Evolutionary conservation across 2,888 invertebrate species (phyloP).

Genomic region (Stratiomys singularior): DNA sequence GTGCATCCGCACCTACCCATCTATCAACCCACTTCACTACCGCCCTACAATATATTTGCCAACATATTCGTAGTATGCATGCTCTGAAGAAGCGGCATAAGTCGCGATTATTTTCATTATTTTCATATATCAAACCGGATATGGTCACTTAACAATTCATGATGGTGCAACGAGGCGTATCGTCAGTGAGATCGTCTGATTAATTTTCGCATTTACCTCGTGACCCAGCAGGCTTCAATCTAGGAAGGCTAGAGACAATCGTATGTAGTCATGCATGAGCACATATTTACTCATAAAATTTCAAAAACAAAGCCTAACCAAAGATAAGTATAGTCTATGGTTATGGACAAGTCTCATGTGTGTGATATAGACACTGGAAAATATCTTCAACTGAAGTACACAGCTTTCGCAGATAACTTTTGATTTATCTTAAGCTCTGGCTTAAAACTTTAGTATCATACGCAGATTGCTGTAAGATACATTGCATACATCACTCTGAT

Average conservation of each 20-base stretch:
- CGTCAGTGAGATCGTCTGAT: slow-evolving; percentile 29
- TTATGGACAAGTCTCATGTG: too few species aligned
- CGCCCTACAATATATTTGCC: not conserved
- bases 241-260: not conserved
- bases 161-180: slow-evolving; percentile 13
- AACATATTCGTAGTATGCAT: not conserved
- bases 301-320: not conserved
- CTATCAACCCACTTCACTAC: not conserved
- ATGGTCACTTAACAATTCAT: slow-evolving; percentile 41
- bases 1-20: not conserved
- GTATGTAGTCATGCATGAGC: not conserved
- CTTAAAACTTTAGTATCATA: not conserved
- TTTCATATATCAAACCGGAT: slow-evolving; percentile 40
- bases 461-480: not conserved
- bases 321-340: too few species aligned
- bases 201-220: slow-evolving; percentile 29
- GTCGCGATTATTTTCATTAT: slow-evolving; percentile 25
- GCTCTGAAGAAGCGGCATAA: not conserved
- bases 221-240: slow-evolving; percentile 3
- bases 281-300: not conserved
- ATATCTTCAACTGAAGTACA: not conserved
- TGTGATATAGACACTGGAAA: slow-evolving; percentile 4
- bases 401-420: slow-evolving; percentile 14
- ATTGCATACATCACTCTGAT: not conserved
- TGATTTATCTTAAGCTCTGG: slow-evolving; percentile 22